These are phyloP conservation scores for Cygnus olor DNA, from an alignment of 2,797 vertebrate genomes.

Conservation along the genomic window DNA sequence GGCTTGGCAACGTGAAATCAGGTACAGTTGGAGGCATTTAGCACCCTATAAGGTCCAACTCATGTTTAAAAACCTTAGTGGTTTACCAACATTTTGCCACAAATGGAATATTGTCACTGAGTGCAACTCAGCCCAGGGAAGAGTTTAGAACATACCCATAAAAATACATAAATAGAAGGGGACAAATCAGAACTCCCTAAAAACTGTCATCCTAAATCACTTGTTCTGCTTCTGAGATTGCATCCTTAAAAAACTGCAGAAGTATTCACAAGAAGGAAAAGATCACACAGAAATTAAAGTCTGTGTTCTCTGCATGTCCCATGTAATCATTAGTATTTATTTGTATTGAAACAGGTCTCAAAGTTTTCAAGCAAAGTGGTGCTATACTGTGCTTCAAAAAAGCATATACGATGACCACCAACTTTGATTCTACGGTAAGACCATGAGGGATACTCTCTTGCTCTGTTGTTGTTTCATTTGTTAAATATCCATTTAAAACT, in stretches of 20 bases:
- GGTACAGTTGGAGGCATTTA: background rate
- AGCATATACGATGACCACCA: background rate
- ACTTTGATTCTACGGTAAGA: background rate
- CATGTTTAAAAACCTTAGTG: background rate
- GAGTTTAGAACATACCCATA: background rate
- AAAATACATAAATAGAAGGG: background rate
- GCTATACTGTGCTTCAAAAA: background rate
- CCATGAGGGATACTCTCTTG: background rate
- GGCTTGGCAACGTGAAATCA: background rate
- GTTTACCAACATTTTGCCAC: background rate
- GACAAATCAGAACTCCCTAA: background rate
- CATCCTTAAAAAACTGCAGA: background rate
- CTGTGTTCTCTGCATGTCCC: accelerated
- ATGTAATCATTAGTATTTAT: background rate
- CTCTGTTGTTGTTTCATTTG: background rate
- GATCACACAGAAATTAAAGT: background rate
- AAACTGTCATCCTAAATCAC: background rate
- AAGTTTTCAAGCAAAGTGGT: background rate
- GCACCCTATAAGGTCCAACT: background rate
- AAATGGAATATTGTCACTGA: background rate
- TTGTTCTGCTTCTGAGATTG: background rate
- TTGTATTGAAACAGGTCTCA: background rate
- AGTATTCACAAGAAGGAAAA: background rate
- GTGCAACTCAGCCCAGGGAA: background rate
- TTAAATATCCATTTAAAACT: background rate